Evolutionary conservation across 35 echinoderm and acorn worm genomes (phyloP).

Genomic region (Eucidaris tribuloides): DNA sequence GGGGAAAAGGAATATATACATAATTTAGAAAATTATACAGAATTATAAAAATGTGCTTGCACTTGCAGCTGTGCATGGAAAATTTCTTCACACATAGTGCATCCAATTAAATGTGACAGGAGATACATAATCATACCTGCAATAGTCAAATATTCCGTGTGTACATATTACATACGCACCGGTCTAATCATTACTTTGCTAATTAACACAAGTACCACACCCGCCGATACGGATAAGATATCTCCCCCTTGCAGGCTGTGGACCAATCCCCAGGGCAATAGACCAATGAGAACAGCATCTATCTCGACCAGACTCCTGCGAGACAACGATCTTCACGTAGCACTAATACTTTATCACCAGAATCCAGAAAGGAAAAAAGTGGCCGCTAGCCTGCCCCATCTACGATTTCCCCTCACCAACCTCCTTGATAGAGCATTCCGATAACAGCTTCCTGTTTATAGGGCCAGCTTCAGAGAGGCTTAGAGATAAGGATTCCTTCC

Average conservation of each 20-base stretch:
- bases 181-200: not conserved
- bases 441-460: constrained; percentile 21
- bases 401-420: constrained; percentile 22
- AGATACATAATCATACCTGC: not conserved
- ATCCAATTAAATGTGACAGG: constrained; percentile 12
- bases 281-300: not conserved
- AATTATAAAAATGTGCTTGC: not conserved
- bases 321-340: constrained; percentile 15
- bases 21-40: not conserved
- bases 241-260: constrained; percentile 11
- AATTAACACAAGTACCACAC: constrained; percentile 9
- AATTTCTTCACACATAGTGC: not conserved
- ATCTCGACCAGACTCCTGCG: not conserved
- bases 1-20: not conserved
- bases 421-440: constrained; percentile 8
- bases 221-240: constrained; percentile 12
- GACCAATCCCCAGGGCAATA: constrained; percentile 8
- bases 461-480: not conserved
- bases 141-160: not conserved
- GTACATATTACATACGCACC: not conserved
- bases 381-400: constrained; percentile 1
- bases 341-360: not conserved
- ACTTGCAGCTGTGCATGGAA: not conserved
- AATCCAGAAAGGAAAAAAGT: constrained; percentile 12
- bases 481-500: constrained; percentile 7